These are phyloP conservation scores for Trididemnum miniatum DNA, from an alignment of 23 tunicate genomes.

Conservation along the genomic window DNA sequence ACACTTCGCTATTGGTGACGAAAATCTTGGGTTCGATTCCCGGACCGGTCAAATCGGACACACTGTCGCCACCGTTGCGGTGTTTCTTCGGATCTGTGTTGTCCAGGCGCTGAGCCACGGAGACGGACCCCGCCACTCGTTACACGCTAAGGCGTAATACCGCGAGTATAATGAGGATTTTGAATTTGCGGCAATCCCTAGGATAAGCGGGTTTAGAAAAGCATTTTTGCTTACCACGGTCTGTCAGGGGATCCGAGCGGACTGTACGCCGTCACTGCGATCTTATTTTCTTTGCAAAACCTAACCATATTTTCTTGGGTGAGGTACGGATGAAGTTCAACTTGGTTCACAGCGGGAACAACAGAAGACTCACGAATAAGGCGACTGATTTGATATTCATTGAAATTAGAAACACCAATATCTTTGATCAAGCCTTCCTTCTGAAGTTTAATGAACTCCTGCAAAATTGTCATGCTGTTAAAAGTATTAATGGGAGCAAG, in stretches of 20 bases:
- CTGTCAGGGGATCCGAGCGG: slow-evolving; percentile 73
- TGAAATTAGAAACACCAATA: slow-evolving; percentile 95
- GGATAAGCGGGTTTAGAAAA: too few species aligned
- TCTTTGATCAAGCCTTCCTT: slow-evolving; percentile 67
- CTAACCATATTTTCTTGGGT: slow-evolving; percentile 53
- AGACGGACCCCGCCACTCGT: too few species aligned
- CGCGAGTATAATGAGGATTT: not conserved
- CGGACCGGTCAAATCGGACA: too few species aligned
- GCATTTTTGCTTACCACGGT: slow-evolving; percentile 52
- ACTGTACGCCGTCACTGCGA: slow-evolving; percentile 90
- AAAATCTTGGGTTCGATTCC: too few species aligned
- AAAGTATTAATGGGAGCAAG: not conserved
- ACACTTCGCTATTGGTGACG: too few species aligned
- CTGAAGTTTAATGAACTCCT: slow-evolving; percentile 17
- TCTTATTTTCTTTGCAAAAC: slow-evolving; percentile 52
- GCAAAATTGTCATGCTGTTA: not conserved
- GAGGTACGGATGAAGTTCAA: slow-evolving; percentile 80
- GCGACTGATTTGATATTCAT: slow-evolving; percentile 72
- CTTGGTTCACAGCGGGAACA: slow-evolving; percentile 74
- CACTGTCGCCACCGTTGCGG: too few species aligned
- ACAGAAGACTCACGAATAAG: slow-evolving; percentile 51
- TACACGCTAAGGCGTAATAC: too few species aligned
- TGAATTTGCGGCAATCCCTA: too few species aligned
- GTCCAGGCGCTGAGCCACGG: too few species aligned
- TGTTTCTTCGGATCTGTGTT: too few species aligned